Base-by-base conservation (phyloP, 2,888 invertebrate genomes). In the Mesopsocus fuscifrons region DNA sequence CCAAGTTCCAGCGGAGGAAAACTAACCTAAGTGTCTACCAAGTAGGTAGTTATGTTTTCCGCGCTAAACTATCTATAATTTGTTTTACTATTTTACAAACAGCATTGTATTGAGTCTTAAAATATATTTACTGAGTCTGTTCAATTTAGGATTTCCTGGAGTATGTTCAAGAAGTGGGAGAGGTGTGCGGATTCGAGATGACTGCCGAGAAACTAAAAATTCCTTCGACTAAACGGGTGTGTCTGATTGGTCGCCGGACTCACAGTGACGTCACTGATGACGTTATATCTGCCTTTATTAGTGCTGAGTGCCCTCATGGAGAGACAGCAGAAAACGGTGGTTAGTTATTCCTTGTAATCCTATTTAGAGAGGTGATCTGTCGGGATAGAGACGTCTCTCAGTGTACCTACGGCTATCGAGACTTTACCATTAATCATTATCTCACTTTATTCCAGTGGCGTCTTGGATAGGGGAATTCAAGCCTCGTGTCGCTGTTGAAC, bases 171-270 rank as follows among this genome's bases (percentile, higher is more conserved):
- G 55, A 62, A 4, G 57, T 85, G 32, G 73, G 74, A 50, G 56
- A 66, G 34, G 58, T 62, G 31, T 84, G 84, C 63, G 83, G 88
- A 1, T 95, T 88, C 59, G 56, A 63, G 30, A 75, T 78, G 0
- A 57, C 70, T 45, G 63, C 73, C 40, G 98, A 98, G 60, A 79
- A 81, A 51, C 61, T 98, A 16, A 75, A 91, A 59, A 98, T 98
- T 55, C 97, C 98, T 3, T 97, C 97, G 40, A 97, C 97, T 1
- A 95, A 92, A 64, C 71, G 91, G 55, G 79, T 82, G 50, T 82
- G 85, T 54, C 58, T 85, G 21, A 63, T 87, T 31, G 78, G 84
- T 8, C 62, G 62, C 46, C 58, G 59, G 49, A 53, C 60, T 3
- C 55, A 65, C 18, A 58, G 62, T 50, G 48, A 55, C 13, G 44